Evolutionary conservation across 1,140 invertebrate species (phyloP).

Genomic region (Microplitis mediator): DNA sequence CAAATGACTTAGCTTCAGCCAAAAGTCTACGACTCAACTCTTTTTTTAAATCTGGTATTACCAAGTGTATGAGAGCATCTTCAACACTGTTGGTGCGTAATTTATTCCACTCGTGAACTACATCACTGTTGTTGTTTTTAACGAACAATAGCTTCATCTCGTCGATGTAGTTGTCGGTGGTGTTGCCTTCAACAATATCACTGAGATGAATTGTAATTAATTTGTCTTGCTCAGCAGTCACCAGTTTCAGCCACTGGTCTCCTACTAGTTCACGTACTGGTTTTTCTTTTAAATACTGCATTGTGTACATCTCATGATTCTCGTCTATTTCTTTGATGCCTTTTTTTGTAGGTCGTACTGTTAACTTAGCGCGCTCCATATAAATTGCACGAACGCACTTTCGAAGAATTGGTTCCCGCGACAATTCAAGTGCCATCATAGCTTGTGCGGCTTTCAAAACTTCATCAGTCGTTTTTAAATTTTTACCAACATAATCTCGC

Average conservation of each 20-base stretch:
- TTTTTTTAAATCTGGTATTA: slow-evolving; percentile 87
- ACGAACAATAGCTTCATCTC: slow-evolving; percentile 92
- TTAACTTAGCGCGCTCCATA: slow-evolving; percentile 86
- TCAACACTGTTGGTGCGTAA: slow-evolving; percentile 86
- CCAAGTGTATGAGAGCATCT: slow-evolving; percentile 83
- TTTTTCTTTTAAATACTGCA: slow-evolving; percentile 96
- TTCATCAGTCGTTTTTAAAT: neutral
- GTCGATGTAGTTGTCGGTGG: slow-evolving; percentile 78
- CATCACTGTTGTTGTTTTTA: slow-evolving; percentile 93
- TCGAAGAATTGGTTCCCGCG: slow-evolving; percentile 88
- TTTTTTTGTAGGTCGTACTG: slow-evolving; percentile 84
- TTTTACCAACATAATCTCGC: slow-evolving; percentile 68
- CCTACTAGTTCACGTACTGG: slow-evolving; percentile 87
- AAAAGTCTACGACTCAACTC: slow-evolving; percentile 84
- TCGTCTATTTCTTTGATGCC: slow-evolving; percentile 95
- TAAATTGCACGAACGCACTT: slow-evolving; percentile 86
- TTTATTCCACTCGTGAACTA: slow-evolving; percentile 96
- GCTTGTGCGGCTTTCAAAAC: neutral
- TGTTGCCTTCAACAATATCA: slow-evolving; percentile 80
- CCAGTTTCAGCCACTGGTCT: slow-evolving; percentile 88
- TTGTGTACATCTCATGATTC: slow-evolving; percentile 81
- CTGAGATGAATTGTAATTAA: slow-evolving; percentile 76
- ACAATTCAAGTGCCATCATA: slow-evolving; percentile 74
- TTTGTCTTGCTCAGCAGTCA: slow-evolving; percentile 84
- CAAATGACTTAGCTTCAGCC: slow-evolving; percentile 87